phyloP scores from a whole-genome alignment of 2,113 vertebrate genomes.

The Syrmaticus mikado region DNA sequence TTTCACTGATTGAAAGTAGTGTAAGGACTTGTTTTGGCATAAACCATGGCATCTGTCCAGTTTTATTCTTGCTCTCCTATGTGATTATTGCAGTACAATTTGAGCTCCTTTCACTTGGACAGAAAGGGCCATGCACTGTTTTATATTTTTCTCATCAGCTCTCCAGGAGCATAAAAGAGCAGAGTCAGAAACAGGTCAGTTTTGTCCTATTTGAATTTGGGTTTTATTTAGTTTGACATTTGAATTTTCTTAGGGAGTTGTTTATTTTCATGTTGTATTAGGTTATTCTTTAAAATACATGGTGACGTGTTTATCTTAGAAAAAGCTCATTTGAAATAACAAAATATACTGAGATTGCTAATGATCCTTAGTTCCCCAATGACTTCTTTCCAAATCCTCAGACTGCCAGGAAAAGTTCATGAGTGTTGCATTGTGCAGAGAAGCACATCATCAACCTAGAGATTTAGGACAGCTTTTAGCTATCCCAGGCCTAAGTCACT shows the following conservation, averaged over 20 bases:
- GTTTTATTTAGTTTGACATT: not conserved
- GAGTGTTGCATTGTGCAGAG: not conserved
- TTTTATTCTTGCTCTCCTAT: not conserved
- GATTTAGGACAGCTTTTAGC: not conserved
- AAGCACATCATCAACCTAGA: slow-evolving; percentile 1
- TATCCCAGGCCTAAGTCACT: not conserved
- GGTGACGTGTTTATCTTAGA: not conserved
- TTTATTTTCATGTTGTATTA: not conserved
- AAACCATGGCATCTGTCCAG: not conserved
- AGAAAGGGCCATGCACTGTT: not conserved
- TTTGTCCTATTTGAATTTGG: not conserved
- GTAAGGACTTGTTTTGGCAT: not conserved
- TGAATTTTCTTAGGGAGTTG: not conserved
- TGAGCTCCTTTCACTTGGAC: not conserved
- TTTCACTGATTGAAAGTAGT: not conserved
- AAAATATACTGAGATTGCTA: not conserved
- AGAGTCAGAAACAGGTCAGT: not conserved
- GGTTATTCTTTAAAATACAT: not conserved
- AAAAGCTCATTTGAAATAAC: not conserved
- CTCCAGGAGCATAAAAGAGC: not conserved
- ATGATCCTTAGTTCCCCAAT: not conserved
- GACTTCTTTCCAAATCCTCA: not conserved
- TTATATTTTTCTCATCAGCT: not conserved
- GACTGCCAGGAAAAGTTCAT: not conserved
- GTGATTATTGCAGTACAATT: not conserved